Conservation (phyloP, 2,113 vertebrate genomes). For the Danio rerio region DNA sequence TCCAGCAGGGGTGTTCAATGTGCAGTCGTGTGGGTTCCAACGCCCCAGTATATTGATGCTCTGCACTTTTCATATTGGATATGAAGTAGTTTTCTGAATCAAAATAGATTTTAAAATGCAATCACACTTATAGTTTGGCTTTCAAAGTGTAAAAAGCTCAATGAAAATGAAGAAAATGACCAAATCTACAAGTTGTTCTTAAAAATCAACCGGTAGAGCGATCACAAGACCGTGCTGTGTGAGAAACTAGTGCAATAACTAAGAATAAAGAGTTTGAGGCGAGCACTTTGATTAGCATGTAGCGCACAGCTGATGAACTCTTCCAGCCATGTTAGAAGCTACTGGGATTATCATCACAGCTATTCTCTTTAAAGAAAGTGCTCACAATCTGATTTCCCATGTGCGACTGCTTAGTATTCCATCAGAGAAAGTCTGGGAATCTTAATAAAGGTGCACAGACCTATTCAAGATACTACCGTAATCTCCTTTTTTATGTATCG, state of each 20-base stretch:
- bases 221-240: neutral
- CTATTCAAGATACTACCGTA: neutral
- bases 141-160: too few relatives aligned
- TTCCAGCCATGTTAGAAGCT: constrained; percentile 20
- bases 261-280: constrained; percentile 41
- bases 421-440: neutral
- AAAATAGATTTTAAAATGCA: too few relatives aligned
- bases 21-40: too few relatives aligned
- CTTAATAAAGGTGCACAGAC: constrained; percentile 5
- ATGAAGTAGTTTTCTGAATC: too few relatives aligned
- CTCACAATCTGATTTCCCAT: constrained; percentile 45
- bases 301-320: constrained; percentile 43
- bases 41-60: too few relatives aligned
- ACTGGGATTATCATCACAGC: constrained; percentile 39
- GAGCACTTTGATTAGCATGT: constrained; percentile 58
- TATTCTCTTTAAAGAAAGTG: constrained; percentile 23
- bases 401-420: constrained; percentile 31
- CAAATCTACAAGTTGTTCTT: too few relatives aligned
- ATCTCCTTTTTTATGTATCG: constrained; percentile 24
- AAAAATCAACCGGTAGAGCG: neutral
- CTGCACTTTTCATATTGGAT: too few relatives aligned
- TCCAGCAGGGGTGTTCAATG: too few relatives aligned
- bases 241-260: constrained; percentile 56
- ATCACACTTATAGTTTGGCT: too few relatives aligned
- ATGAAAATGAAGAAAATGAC: too few relatives aligned